Base-by-base conservation (phyloP, 2,888 invertebrate genomes). In the Amblyjoppa fuscipennis region DNA sequence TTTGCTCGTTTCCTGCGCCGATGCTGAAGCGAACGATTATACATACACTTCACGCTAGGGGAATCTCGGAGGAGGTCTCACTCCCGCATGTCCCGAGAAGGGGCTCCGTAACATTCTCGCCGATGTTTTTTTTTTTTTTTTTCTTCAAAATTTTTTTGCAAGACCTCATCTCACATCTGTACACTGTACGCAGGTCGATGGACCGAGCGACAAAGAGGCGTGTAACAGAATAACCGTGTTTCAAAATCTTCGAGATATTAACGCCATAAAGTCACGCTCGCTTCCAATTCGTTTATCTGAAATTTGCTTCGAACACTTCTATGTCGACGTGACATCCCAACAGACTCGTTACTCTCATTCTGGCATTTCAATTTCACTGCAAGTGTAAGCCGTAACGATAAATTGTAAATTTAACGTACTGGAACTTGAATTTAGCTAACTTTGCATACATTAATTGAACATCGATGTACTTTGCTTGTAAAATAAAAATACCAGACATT, bases 31-130 rank as follows among this genome's bases (percentile, higher is more conserved):
- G 7, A 25, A 38, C 25, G 56, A 28, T 69, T 45, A 16, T 56
- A 53, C 53, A 38, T 51, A 38, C 53, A 64, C 28, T 77, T 61
- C 38, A 34, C 56, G 70, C 20, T 76, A 31, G 38, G 41, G 77
- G 73, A 77, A 82, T 73, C 82, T 82, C 71, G 16, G 82, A 77
- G 82, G 82, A 71, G 82, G 76, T 82, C 82, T 82, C 66, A 66
- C 71, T 74, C 45, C 31, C 13, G 64, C 28, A 28, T 66, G 20
- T 68, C 31, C 34, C 66, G 45, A 9, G 51, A 20, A 71, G 34
- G 16, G 38, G 41, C 66, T 75, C 64, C 64, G 70, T 56, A 75
- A 71, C 41, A 73, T 81, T 81, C 73, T 77, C 73, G 71, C 3
- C 25, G 7, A 64, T 31, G 56, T 73, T 56, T 49, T 59, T 20